phyloP scores from a whole-genome alignment of 1,140 invertebrate species.

The Drosophila elegans region DNA sequence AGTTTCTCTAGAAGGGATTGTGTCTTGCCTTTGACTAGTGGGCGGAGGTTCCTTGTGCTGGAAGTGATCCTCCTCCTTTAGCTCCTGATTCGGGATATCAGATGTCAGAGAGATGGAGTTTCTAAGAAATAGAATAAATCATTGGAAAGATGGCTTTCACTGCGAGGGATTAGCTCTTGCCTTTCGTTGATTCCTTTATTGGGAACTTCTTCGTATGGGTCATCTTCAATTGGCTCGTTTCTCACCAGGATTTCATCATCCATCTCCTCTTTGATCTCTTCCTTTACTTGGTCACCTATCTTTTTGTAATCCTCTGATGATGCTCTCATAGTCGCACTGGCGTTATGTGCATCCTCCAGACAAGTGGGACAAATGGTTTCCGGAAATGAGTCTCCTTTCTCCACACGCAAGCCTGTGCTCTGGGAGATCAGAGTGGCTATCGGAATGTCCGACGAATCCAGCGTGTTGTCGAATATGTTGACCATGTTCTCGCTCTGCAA shows the following conservation, averaged over 20 bases:
- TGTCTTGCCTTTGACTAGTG: too few relatives aligned
- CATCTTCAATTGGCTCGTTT: neutral
- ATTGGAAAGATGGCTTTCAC: neutral
- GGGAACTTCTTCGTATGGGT: neutral
- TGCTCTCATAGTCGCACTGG: neutral
- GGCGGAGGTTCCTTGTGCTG: too few relatives aligned
- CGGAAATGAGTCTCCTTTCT: neutral
- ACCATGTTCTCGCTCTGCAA: neutral
- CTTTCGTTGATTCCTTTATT: neutral
- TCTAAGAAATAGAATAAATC: neutral
- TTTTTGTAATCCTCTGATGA: neutral
- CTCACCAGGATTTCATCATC: neutral
- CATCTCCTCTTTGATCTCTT: neutral
- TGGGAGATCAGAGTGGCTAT: neutral
- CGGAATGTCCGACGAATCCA: neutral
- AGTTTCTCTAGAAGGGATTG: too few relatives aligned
- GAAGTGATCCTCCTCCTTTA: too few relatives aligned
- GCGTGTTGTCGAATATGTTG: neutral
- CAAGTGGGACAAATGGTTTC: neutral
- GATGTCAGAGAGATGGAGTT: neutral
- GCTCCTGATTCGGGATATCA: neutral
- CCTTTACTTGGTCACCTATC: neutral
- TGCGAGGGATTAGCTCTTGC: neutral
- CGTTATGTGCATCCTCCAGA: neutral
- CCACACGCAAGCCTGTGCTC: neutral